A percentile compares a stretch with the other conserved stretches of the same genome.
Evolutionary conservation across 2,113 vertebrate genomes (phyloP).

Genomic region (Coryphaenoides rupestris): DNA sequence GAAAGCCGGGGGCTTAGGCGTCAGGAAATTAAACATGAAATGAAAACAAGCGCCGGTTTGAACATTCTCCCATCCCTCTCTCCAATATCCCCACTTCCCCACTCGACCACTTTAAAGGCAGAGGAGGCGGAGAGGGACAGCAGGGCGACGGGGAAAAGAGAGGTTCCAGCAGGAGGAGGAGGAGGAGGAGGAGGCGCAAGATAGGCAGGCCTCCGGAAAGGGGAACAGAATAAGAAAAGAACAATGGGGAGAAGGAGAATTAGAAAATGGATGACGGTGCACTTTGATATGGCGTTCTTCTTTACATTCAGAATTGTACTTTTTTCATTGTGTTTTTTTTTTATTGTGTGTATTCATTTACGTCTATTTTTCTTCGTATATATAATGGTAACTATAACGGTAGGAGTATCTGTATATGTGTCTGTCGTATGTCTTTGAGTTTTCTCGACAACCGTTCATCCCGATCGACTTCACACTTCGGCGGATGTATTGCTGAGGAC

Average conservation of each 20-base stretch:
- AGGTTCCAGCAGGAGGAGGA: not conserved
- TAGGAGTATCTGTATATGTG: no score
- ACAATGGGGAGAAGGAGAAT: slow-evolving; percentile 21
- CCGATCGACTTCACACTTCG: no score
- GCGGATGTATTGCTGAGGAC: no score
- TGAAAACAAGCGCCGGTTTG: slow-evolving; percentile 94
- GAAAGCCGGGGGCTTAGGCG: slow-evolving; percentile 91
- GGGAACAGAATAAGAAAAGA: slow-evolving; percentile 15
- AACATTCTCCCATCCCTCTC: slow-evolving; percentile 87
- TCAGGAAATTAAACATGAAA: slow-evolving; percentile 99
- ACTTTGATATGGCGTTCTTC: slow-evolving; percentile 12
- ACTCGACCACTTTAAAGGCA: slow-evolving; percentile 68
- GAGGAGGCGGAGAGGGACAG: slow-evolving; percentile 37
- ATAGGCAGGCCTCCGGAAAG: slow-evolving; percentile 22
- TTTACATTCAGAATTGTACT: slow-evolving; percentile 23
- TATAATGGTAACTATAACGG: no score
- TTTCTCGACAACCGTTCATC: no score
- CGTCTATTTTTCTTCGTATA: no score
- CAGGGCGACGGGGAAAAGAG: not conserved
- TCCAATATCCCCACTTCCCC: slow-evolving; percentile 84
- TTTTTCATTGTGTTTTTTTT: not conserved
- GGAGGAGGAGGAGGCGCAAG: slow-evolving; percentile 19
- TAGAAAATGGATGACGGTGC: slow-evolving; percentile 19
- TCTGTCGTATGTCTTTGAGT: no score
- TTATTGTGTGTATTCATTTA: not conserved